These are phyloP conservation scores for Salarias fasciatus DNA, from an alignment of 2,797 vertebrate species.

Conservation along the genomic window DNA sequence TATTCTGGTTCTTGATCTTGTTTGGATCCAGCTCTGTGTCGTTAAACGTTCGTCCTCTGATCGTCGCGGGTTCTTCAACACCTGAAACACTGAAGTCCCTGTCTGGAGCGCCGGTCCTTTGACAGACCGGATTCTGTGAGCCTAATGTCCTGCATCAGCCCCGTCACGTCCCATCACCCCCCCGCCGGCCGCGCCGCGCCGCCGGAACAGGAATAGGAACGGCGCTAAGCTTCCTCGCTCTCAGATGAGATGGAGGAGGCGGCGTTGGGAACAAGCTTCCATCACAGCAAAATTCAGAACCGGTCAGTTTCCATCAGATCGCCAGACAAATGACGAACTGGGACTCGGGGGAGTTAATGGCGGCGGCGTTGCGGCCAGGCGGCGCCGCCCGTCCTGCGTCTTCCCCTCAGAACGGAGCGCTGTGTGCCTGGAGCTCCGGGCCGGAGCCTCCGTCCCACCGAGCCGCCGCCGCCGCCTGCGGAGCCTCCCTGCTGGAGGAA, in stretches of 20 bases:
- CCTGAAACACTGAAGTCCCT: constrained; percentile 69
- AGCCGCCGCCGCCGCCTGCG: constrained; percentile 8
- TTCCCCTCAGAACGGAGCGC: constrained; percentile 46
- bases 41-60: constrained; percentile 7
- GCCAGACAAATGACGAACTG: constrained; percentile 54
- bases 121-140: constrained; percentile 56
- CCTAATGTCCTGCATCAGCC: constrained; percentile 75
- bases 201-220: constrained; percentile 53
- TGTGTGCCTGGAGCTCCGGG: constrained; percentile 46
- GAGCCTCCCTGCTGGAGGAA: constrained; percentile 54
- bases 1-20: too few relatives aligned
- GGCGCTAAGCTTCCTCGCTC: constrained; percentile 34
- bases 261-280: constrained; percentile 20
- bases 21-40: too few relatives aligned
- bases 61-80: constrained; percentile 37
- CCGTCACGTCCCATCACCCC: constrained; percentile 76
- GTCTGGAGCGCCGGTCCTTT: constrained; percentile 57
- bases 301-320: constrained; percentile 39
- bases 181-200: constrained; percentile 45
- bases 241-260: constrained; percentile 42
- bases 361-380: constrained; percentile 11
- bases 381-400: constrained; percentile 40
- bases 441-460: constrained; percentile 37
- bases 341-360: constrained; percentile 49
- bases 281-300: constrained; percentile 27